Evolutionary conservation across 1,140 invertebrate genomes (phyloP).

Genomic region (Euborellia annulipes): DNA sequence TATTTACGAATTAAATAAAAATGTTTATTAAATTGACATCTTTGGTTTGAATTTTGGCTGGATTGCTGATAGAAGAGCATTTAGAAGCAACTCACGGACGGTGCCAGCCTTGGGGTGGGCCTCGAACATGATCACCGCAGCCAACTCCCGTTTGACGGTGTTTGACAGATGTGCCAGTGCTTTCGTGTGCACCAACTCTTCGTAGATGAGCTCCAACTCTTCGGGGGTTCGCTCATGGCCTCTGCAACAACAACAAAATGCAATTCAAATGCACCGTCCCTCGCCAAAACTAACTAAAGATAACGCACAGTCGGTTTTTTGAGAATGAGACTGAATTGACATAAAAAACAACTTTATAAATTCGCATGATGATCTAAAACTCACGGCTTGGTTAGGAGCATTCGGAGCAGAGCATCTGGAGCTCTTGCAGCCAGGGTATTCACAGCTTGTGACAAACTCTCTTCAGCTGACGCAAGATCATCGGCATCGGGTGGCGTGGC

Average conservation of each 20-base stretch:
- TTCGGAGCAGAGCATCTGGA: slow-evolving; percentile 59
- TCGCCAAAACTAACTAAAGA: background rate
- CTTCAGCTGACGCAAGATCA: slow-evolving; percentile 43
- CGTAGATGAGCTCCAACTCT: slow-evolving; percentile 72
- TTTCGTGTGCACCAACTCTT: slow-evolving; percentile 69
- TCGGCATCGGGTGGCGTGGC: slow-evolving; percentile 32
- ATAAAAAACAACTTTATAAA: background rate
- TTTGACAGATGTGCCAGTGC: slow-evolving; percentile 67
- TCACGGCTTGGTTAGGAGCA: slow-evolving; percentile 70
- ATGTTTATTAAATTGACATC: background rate
- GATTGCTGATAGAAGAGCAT: background rate
- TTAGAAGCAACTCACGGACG: slow-evolving; percentile 44
- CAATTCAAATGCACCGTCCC: background rate
- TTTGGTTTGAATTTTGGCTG: background rate
- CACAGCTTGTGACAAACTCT: slow-evolving; percentile 49
- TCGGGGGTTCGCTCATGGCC: slow-evolving; percentile 57
- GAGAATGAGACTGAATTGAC: background rate
- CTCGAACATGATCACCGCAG: slow-evolving; percentile 67
- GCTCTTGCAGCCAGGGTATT: slow-evolving; percentile 47
- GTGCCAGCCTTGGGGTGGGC: slow-evolving; percentile 61
- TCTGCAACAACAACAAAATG: slow-evolving; percentile 27
- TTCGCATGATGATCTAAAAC: slow-evolving; percentile 14
- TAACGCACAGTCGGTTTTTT: background rate
- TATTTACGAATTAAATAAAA: background rate
- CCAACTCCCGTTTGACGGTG: slow-evolving; percentile 67